A percentile compares a stretch with the other conserved stretches of the same genome.
These are phyloP conservation scores for Scolopax bukidnonensis DNA, from an alignment of 2,797 vertebrate genomes.

Conservation along the genomic window DNA sequence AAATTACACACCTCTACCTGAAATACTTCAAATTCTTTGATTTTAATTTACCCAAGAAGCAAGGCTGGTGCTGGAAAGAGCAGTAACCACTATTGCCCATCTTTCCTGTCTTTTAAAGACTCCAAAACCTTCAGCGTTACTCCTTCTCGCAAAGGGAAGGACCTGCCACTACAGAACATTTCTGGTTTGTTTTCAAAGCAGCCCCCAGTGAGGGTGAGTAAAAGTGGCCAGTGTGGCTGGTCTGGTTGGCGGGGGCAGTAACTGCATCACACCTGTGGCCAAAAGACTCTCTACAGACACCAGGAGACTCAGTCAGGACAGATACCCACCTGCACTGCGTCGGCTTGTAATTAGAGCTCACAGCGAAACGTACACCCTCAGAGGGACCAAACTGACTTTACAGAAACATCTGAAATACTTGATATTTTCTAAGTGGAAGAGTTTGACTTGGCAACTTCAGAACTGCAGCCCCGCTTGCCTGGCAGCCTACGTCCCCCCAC, in stretches of 20 bases:
- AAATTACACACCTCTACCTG: not conserved
- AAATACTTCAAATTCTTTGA: not conserved
- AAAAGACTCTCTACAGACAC: not conserved
- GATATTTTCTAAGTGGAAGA: rapidly evolving
- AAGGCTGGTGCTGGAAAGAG: not conserved
- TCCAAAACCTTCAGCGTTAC: not conserved
- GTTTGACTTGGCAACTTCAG: not conserved
- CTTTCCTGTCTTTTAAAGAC: not conserved
- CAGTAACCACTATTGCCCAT: not conserved
- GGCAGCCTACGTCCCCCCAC: not conserved
- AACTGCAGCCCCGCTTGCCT: not conserved
- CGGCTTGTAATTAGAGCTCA: not conserved
- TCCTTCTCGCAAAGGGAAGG: not conserved
- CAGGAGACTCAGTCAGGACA: not conserved
- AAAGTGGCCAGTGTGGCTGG: not conserved
- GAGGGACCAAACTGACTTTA: not conserved
- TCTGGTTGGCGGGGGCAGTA: not conserved
- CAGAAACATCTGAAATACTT: not conserved
- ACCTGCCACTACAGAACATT: not conserved
- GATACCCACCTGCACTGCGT: rapidly evolving
- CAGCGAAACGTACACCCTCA: not conserved
- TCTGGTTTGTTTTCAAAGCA: not conserved
- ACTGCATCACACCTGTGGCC: not conserved
- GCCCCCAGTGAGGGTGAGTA: not conserved
- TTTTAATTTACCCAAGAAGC: not conserved